Percentiles rank a stretch among this genome's conserved stretches.
phyloP scores from a whole-genome alignment of 2,888 invertebrate genomes.

The Nebria salina region DNA sequence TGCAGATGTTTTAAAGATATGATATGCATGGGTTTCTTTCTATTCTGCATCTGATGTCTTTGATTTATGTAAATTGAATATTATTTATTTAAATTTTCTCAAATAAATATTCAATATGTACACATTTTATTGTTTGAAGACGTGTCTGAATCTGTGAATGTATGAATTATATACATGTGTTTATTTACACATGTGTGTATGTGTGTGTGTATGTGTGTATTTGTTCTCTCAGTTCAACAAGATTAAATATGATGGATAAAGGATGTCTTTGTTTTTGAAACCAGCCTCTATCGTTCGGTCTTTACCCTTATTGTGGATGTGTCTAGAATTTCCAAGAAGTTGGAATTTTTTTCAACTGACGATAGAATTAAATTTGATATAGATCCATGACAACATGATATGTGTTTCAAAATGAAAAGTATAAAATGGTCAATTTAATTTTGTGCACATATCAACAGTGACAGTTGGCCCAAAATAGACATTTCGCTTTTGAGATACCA shows the following conservation, averaged over 20 bases:
- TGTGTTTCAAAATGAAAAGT: neutral
- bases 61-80: neutral
- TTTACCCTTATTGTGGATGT: neutral
- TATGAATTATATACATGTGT: too few relatives aligned
- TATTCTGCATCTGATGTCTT: too few relatives aligned
- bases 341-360: neutral
- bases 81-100: neutral
- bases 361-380: neutral
- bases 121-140: neutral
- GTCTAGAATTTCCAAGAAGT: neutral
- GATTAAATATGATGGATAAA: neutral
- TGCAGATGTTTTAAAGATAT: too few relatives aligned
- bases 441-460: neutral
- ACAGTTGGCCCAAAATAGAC: neutral
- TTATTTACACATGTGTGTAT: neutral
- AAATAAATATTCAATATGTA: conserved; percentile 4
- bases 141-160: too few relatives aligned
- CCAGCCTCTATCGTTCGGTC: neutral
- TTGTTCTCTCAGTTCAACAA: neutral
- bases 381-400: neutral
- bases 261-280: neutral
- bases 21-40: too few relatives aligned
- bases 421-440: neutral
- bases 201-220: neutral
- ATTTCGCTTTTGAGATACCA: neutral